These are phyloP conservation scores for Irena cyanogastra DNA, from an alignment of 2,113 vertebrate genomes.

Conservation along the genomic window DNA sequence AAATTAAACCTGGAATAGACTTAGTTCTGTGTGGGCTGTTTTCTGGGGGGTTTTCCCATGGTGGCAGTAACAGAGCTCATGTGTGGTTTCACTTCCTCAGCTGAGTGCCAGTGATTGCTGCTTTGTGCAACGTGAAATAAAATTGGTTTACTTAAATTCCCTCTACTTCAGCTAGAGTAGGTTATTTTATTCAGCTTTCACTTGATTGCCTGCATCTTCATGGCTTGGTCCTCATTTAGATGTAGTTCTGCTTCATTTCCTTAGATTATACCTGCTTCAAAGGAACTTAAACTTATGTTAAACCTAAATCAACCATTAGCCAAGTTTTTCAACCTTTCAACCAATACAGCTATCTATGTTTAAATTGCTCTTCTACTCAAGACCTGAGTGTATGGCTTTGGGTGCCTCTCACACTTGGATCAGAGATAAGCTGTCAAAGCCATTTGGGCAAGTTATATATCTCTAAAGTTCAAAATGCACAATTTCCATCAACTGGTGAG, in stretches of 20 bases:
- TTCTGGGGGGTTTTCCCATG: background rate
- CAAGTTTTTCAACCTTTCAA: background rate
- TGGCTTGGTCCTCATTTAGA: background rate
- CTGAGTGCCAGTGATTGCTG: background rate
- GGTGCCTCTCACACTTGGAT: background rate
- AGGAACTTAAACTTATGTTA: background rate
- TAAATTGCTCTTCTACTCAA: background rate
- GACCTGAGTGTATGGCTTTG: background rate
- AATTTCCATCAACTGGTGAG: background rate
- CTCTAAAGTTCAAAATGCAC: background rate
- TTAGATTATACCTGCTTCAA: conserved; percentile 1
- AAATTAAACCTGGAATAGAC: background rate
- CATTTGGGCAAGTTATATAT: background rate
- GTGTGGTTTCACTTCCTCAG: background rate
- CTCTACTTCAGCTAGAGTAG: background rate
- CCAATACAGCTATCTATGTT: background rate
- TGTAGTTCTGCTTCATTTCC: conserved; percentile 38
- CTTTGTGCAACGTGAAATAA: background rate
- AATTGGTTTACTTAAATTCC: background rate
- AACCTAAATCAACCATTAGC: background rate
- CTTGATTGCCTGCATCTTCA: background rate
- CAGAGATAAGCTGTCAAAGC: background rate
- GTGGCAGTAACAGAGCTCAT: background rate
- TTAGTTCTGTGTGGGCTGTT: background rate
- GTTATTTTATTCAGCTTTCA: background rate